Base-by-base conservation (phyloP, 2,797 vertebrate genomes). In the Gymnoscopelus microlampas region DNA sequence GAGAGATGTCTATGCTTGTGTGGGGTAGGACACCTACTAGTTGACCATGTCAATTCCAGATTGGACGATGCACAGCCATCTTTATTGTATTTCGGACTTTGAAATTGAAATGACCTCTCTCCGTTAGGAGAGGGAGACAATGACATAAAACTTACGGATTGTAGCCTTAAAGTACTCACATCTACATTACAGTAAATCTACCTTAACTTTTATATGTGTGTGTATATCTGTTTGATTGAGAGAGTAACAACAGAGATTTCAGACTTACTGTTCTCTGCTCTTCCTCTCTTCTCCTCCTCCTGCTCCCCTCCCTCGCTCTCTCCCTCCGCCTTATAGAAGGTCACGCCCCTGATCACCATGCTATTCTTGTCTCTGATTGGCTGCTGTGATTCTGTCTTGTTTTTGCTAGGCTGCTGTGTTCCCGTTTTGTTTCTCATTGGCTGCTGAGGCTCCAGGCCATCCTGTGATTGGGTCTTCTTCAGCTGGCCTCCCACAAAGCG, bases 281-380 rank as follows among this genome's bases (percentile, higher is more conserved):
- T 82, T 10, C 49, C 59, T 60, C 64, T 71, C 26, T 66, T 56
- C 6, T 53, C 26, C 1, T 76, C 64, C 0, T 75, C 70, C n/a
- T 73, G 39, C 11, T 15, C 89, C 68, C 95, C 93, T 0, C 73
- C 76, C 7, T 94, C 91, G 0, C 92, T 92, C 78, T 90, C 94
- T 0, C 85, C 73, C 71, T 94, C 94, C 65, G 96, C 95, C 76
- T 97, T 98, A 85, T 98, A 98, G 88, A 97, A 98, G 68, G 96
- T 98, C 83, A 97, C 80, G 1, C 95, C 95, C 65, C 94, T 93
- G 70, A 97, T 85, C 12, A 95, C 88, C 78, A 84, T 59, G 57
- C 64, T 84, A 80, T 4, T 87, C 70, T 85, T 89, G 54, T 89
- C 88, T 62, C 89, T 88, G 0, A 92, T 77, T 53, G 88, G 87